These are phyloP conservation scores for Natrix natrix DNA, from an alignment of 2,797 vertebrate genomes.

Conservation along the genomic window DNA sequence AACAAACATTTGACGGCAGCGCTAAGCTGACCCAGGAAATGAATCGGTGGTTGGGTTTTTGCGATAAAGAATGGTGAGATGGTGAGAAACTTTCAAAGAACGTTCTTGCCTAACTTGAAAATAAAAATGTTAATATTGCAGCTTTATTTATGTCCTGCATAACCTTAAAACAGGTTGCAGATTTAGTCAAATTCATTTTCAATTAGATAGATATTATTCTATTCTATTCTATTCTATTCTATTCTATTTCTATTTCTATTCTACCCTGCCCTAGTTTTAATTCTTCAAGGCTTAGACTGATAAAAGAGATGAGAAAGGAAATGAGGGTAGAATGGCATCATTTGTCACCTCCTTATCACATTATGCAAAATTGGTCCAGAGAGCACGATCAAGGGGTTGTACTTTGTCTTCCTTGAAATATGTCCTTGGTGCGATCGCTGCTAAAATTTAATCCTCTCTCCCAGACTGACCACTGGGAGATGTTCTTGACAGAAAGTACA, in stretches of 20 bases:
- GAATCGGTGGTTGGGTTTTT: neutral
- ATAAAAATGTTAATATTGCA: neutral
- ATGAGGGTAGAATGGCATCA: neutral
- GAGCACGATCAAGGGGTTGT: conserved; percentile 3
- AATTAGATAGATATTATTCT: conserved; percentile 20
- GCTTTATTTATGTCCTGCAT: neutral
- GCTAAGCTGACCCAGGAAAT: neutral
- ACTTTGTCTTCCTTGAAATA: neutral
- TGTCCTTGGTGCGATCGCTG: conserved; percentile 29
- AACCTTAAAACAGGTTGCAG: conserved; percentile 56
- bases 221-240: too few relatives aligned
- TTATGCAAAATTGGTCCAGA: neutral
- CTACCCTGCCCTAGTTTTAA: neutral
- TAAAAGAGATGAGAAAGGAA: neutral
- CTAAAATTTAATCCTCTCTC: neutral
- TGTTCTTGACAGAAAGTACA: neutral
- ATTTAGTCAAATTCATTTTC: conserved; percentile 48
- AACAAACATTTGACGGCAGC: neutral
- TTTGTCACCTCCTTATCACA: neutral
- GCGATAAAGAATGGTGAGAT: neutral
- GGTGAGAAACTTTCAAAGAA: neutral
- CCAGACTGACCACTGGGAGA: neutral
- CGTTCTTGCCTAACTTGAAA: neutral
- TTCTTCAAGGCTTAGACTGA: conserved; percentile 48
- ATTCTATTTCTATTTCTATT: too few relatives aligned